These are phyloP conservation scores for Sarcophaga subvicina DNA, from an alignment of 2,888 invertebrate species.

Conservation along the genomic window DNA sequence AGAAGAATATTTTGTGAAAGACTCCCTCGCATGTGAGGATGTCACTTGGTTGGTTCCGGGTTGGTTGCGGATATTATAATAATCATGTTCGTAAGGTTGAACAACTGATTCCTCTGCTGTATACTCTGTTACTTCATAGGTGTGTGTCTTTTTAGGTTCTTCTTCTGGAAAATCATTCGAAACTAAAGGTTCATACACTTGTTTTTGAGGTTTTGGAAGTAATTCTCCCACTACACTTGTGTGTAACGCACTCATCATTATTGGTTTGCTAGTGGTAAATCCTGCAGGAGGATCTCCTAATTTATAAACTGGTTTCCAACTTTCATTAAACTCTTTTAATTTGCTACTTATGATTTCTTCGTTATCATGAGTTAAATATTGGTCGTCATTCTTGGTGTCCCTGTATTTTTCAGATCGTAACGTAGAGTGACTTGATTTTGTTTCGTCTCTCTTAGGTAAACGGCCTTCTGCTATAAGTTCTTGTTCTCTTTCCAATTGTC, in stretches of 20 bases:
- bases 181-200: conserved; percentile 49
- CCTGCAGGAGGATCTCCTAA: conserved; percentile 63
- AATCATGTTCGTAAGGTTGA: conserved; percentile 53
- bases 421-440: conserved; percentile 62
- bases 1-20: background rate
- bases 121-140: conserved; percentile 79
- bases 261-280: conserved; percentile 73
- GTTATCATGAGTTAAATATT: conserved; percentile 30
- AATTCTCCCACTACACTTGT: conserved; percentile 74
- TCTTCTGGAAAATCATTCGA: conserved; percentile 69
- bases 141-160: conserved; percentile 58
- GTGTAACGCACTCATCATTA: conserved; percentile 75
- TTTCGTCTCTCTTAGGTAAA: conserved; percentile 71
- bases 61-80: background rate
- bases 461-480: conserved; percentile 78
- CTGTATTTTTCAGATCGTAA: conserved; percentile 31
- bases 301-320: conserved; percentile 78
- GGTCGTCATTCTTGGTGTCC: background rate
- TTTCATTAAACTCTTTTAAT: conserved; percentile 76
- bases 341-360: conserved; percentile 74
- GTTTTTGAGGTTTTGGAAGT: conserved; percentile 76
- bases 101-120: conserved; percentile 76
- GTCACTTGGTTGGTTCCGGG: background rate
- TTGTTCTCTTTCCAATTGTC: conserved; percentile 78
- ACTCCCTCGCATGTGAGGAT: background rate